A percentile compares a stretch with the other conserved stretches of the same genome.
Evolutionary conservation across 2,888 invertebrate genomes (phyloP).

Genomic region (Tetragonula carbonaria): DNA sequence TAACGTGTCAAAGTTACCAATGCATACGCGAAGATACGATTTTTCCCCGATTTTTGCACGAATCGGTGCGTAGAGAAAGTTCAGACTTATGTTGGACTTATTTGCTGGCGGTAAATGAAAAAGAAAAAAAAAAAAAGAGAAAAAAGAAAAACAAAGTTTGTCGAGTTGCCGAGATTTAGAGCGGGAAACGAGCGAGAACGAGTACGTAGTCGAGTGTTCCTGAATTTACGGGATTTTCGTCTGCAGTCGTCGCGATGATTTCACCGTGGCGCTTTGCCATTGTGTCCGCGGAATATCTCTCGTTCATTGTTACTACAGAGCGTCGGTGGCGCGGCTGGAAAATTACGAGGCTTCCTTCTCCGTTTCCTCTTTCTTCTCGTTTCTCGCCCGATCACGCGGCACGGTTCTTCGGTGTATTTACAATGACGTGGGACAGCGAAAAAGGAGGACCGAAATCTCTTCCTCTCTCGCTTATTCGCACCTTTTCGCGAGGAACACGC

Average conservation of each 20-base stretch:
- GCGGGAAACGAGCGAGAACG: conserved; percentile 9
- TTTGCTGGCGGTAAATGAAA: not conserved
- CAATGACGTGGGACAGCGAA: conserved; percentile 68
- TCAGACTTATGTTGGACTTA: not conserved
- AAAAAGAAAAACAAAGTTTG: conserved; percentile 13
- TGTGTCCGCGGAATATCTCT: conserved; percentile 60
- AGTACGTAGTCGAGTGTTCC: not conserved
- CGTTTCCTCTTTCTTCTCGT: conserved; percentile 54
- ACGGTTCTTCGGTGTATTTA: conserved; percentile 53
- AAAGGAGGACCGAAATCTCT: conserved; percentile 46
- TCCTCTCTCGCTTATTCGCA: not conserved
- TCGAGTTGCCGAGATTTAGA: conserved; percentile 7
- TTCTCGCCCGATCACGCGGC: conserved; percentile 56
- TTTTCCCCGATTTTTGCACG: not conserved
- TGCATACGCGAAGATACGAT: not conserved
- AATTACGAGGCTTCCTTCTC: conserved; percentile 67
- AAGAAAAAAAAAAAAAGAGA: no score
- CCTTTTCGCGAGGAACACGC: not conserved
- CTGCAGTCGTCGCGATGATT: conserved; percentile 55
- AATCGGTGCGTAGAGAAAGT: not conserved
- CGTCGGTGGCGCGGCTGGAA: conserved; percentile 64
- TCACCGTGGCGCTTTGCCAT: conserved; percentile 56
- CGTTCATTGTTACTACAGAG: conserved; percentile 68
- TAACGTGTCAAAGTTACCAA: not conserved
- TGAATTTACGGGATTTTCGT: conserved; percentile 68